A percentile compares a stretch with the other conserved stretches of the same genome.
These are phyloP conservation scores for Spermophilus dauricus DNA, from an alignment of 2,113 vertebrate species.

Conservation along the genomic window DNA sequence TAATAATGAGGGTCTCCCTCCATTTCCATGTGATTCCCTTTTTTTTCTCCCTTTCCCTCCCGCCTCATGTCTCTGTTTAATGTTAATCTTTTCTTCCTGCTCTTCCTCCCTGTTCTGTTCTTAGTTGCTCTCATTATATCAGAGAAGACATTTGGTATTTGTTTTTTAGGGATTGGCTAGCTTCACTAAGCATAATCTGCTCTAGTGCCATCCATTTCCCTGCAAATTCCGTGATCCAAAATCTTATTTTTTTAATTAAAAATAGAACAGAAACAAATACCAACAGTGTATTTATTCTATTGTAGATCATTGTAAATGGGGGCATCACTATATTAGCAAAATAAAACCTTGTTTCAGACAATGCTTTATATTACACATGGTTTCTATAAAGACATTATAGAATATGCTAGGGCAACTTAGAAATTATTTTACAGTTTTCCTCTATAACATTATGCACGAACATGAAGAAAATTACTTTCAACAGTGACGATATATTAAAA, in stretches of 20 bases:
- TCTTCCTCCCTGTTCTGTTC: too few species aligned
- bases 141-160: too few species aligned
- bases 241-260: constrained; percentile 25
- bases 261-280: not conserved
- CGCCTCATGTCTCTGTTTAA: too few species aligned
- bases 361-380: not conserved
- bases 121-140: too few species aligned
- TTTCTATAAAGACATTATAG: not conserved
- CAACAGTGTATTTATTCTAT: not conserved
- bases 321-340: not conserved
- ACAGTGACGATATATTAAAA: not conserved
- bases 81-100: too few species aligned
- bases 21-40: too few species aligned
- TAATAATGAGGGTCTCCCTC: too few species aligned
- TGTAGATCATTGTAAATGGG: not conserved
- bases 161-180: too few species aligned
- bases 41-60: too few species aligned
- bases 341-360: not conserved
- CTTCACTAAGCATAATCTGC: too few species aligned
- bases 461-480: constrained; percentile 11
- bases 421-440: constrained; percentile 17
- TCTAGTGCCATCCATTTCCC: too few species aligned
- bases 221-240: too few species aligned
- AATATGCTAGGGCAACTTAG: not conserved
- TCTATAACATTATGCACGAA: not conserved